Percentiles rank a stretch among this genome's conserved stretches.
Conservation (phyloP, 2,797 vertebrate species). For the Rhincodon typus region DNA sequence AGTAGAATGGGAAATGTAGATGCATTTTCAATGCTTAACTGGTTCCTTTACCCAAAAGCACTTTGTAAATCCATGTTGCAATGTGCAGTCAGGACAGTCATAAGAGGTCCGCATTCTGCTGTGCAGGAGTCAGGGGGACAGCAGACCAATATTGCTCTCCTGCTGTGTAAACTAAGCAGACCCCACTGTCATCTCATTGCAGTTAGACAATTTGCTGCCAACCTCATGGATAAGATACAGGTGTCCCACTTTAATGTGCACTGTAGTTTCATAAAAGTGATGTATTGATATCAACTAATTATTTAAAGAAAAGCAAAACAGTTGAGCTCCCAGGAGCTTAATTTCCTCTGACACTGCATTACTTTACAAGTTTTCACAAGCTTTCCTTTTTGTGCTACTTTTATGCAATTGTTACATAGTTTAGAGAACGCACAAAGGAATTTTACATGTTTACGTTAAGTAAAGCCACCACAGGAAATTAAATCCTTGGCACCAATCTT, state of each 20-base stretch:
- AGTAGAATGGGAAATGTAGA: neutral
- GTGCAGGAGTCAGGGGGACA: neutral
- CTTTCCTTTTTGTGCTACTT: neutral
- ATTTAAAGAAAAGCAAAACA: neutral
- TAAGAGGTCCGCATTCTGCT: neutral
- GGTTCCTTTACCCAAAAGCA: neutral
- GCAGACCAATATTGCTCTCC: neutral
- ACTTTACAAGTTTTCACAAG: neutral
- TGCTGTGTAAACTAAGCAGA: neutral
- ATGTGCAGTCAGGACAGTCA: too few species aligned
- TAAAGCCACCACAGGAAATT: neutral
- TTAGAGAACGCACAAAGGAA: neutral
- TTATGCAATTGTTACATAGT: neutral
- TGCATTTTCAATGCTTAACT: neutral
- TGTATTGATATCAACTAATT: neutral
- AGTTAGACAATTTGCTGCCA: neutral
- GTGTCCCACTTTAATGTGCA: neutral
- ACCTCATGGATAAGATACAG: neutral
- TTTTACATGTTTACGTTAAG: neutral
- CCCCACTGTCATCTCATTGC: neutral
- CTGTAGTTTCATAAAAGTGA: neutral
- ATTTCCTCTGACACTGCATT: neutral
- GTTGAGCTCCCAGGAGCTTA: neutral
- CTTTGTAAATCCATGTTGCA: neutral
- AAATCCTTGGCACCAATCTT: neutral